Conservation (phyloP, 1,140 invertebrate genomes). For the Druon quercuslanigerum region DNA sequence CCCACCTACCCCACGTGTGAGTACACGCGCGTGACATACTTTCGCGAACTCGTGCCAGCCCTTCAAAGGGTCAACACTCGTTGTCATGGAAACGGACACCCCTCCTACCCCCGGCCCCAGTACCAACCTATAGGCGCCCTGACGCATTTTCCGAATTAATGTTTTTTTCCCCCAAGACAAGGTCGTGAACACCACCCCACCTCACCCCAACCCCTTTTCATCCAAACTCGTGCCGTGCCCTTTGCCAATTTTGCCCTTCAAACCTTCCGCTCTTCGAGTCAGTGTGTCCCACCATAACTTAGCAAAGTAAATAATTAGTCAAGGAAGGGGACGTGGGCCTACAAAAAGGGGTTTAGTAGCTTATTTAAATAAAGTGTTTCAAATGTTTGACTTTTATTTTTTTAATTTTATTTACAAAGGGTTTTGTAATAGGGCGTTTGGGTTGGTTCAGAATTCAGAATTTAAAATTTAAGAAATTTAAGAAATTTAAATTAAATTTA, state of each 20-base stretch:
- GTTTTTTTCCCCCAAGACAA: constrained; percentile 36
- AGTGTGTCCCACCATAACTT: background rate
- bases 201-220: constrained; percentile 1
- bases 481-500: no score
- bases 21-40: constrained; percentile 63
- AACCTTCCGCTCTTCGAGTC: background rate
- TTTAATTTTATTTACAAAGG: no score
- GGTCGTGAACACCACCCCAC: constrained; percentile 44
- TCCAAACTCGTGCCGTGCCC: background rate
- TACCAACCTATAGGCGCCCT: background rate
- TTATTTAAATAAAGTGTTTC: no score
- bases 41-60: constrained; percentile 52
- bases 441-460: no score
- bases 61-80: constrained; percentile 67
- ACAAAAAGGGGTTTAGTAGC: no score
- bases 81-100: constrained; percentile 57
- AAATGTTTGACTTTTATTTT: no score
- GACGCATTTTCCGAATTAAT: constrained; percentile 40
- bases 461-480: no score
- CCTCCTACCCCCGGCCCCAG: constrained; percentile 27
- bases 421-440: no score
- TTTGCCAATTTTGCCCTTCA: constrained; percentile 21
- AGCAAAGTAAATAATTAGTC: background rate
- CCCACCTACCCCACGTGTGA: constrained; percentile 39
- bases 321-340: no score